Conservation (phyloP, 1,140 invertebrate genomes). For the Bombus pascuorum region DNA sequence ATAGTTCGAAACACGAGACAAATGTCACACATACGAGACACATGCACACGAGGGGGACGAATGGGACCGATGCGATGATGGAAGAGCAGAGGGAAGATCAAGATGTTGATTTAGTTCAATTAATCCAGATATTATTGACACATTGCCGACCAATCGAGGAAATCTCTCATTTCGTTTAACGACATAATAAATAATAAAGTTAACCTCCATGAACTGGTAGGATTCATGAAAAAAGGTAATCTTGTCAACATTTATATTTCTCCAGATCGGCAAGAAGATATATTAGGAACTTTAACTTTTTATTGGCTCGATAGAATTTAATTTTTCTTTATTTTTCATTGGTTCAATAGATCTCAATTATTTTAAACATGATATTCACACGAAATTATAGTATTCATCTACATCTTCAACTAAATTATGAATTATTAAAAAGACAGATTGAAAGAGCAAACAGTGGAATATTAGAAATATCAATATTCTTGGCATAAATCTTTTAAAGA, state of each 20-base stretch:
- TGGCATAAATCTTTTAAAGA: background rate
- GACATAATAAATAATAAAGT: background rate
- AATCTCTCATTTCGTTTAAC: background rate
- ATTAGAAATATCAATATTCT: background rate
- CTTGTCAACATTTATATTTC: background rate
- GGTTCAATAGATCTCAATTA: background rate
- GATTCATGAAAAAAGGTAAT: background rate
- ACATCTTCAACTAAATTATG: too few relatives aligned
- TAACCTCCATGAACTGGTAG: background rate
- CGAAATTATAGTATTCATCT: too few relatives aligned
- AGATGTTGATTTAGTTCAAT: background rate
- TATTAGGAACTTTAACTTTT: background rate
- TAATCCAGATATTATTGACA: background rate
- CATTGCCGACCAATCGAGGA: background rate
- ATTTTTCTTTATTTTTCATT: background rate
- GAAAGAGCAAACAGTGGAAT: background rate
- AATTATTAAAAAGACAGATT: background rate
- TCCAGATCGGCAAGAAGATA: too few relatives aligned
- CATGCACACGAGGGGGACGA: slow-evolving; percentile 4
- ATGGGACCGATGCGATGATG: slow-evolving; percentile 1
- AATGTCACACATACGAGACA: slow-evolving; percentile 19
- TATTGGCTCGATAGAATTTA: background rate
- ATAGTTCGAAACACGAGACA: slow-evolving; percentile 13
- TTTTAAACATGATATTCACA: too few relatives aligned
- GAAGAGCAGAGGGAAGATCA: background rate